Conservation (phyloP, 2,888 invertebrate genomes). For the Drosophila heteroneura region DNA sequence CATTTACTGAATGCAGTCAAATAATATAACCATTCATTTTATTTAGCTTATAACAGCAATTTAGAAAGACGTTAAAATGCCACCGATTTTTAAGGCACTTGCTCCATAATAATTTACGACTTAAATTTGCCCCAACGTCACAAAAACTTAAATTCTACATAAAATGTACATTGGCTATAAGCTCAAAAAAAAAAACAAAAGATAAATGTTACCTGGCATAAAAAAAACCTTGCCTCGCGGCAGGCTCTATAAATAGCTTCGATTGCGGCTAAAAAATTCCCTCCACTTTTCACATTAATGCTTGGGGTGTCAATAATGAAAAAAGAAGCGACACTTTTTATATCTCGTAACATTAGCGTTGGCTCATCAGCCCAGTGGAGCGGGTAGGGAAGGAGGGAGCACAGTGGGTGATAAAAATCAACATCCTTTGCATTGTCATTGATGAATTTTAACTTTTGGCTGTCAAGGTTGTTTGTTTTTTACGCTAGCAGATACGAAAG, state of each 20-base stretch:
- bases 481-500: neutral
- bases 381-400: neutral
- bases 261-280: conserved; percentile 20
- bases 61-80: neutral
- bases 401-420: conserved; percentile 25
- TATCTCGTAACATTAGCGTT: conserved; percentile 15
- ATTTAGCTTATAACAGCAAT: neutral
- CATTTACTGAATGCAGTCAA: neutral
- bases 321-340: conserved; percentile 27
- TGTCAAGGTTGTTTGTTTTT: conserved; percentile 25
- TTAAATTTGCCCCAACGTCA: neutral
- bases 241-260: conserved; percentile 33
- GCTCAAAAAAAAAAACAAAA: neutral
- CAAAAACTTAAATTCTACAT: neutral
- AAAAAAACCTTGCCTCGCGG: conserved; percentile 17
- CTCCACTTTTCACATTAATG: conserved; percentile 19
- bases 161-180: neutral
- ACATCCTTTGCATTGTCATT: conserved; percentile 56
- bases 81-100: neutral
- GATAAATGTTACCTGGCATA: neutral
- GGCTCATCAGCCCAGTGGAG: conserved; percentile 1
- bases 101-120: neutral
- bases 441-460: conserved; percentile 60
- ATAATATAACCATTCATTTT: neutral
- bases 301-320: conserved; percentile 35